Conservation (phyloP, 2,113 vertebrate species). For the Ornithorhynchus anatinus region DNA sequence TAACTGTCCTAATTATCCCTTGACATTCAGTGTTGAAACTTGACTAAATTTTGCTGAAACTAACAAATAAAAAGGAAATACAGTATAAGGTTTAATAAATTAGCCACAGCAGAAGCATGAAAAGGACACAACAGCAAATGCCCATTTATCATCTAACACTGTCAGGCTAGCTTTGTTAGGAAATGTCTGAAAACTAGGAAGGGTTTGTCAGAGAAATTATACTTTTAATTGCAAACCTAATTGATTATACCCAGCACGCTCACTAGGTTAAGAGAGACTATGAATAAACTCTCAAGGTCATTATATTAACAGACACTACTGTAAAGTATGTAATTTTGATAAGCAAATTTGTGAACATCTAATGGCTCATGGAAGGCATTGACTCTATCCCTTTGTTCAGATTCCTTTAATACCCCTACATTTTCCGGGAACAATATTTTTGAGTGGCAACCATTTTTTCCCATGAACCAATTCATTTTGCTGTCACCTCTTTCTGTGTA, state of each 20-base stretch:
- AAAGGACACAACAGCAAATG: constrained; percentile 37
- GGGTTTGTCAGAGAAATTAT: constrained; percentile 71
- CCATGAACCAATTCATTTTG: no score
- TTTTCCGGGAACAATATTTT: no score
- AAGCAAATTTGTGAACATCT: constrained; percentile 65
- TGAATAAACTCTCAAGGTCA: constrained; percentile 75
- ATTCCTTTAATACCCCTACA: no score
- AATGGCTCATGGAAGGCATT: constrained; percentile 74
- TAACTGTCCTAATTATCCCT: constrained; percentile 67
- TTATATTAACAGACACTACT: constrained; percentile 70
- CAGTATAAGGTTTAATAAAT: constrained; percentile 58
- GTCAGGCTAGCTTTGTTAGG: constrained; percentile 44
- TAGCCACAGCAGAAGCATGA: constrained; percentile 35
- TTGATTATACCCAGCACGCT: constrained; percentile 74
- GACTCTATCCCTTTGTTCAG: no score
- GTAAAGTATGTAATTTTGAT: constrained; percentile 67
- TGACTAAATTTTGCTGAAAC: constrained; percentile 65
- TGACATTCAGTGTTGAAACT: constrained; percentile 62
- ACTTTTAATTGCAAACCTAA: constrained; percentile 77
- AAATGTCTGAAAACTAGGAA: constrained; percentile 36
- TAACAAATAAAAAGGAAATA: constrained; percentile 46
- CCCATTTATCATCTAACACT: constrained; percentile 43
- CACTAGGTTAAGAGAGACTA: constrained; percentile 73
- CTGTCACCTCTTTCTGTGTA: no score
- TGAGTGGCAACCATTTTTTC: no score